Evolutionary conservation across 1,140 invertebrate species (phyloP).

Genomic region (Pachypeltis micranthus): DNA sequence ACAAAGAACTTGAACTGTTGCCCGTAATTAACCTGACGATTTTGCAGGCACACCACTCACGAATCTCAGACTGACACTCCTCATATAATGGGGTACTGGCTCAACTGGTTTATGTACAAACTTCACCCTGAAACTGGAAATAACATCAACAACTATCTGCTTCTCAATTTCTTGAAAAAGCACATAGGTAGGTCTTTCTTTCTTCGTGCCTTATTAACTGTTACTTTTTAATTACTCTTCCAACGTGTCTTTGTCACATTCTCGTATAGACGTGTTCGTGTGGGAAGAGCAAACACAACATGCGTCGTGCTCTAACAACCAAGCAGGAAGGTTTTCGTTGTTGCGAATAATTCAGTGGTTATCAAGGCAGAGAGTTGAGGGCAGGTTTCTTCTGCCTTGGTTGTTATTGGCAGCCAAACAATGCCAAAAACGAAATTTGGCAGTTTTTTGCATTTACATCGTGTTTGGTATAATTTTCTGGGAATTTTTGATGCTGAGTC

Average conservation of each 20-base stretch:
- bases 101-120: conserved; percentile 39
- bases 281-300: not conserved
- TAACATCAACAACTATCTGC: conserved; percentile 36
- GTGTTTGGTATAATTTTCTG: too few species aligned
- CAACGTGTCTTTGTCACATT: not conserved
- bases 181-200: conserved; percentile 26
- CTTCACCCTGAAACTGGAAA: conserved; percentile 32
- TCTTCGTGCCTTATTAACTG: too few species aligned
- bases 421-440: too few species aligned
- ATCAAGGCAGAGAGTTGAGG: not conserved
- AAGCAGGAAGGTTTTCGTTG: not conserved
- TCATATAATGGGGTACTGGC: conserved; percentile 36
- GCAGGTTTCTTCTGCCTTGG: too few species aligned
- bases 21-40: not conserved
- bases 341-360: too few species aligned
- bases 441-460: too few species aligned
- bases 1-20: not conserved
- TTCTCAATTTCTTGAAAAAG: conserved; percentile 33
- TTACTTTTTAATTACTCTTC: not conserved
- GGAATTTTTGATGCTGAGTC: too few species aligned
- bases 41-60: conserved; percentile 37
- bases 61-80: conserved; percentile 38
- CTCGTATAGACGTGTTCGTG: not conserved
- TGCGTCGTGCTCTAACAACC: not conserved
- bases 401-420: too few species aligned